Evolutionary conservation across 1,140 invertebrate genomes (phyloP), one percentile per base, ranked within the genome.

Genomic region (Hermetia illucens): DNA sequence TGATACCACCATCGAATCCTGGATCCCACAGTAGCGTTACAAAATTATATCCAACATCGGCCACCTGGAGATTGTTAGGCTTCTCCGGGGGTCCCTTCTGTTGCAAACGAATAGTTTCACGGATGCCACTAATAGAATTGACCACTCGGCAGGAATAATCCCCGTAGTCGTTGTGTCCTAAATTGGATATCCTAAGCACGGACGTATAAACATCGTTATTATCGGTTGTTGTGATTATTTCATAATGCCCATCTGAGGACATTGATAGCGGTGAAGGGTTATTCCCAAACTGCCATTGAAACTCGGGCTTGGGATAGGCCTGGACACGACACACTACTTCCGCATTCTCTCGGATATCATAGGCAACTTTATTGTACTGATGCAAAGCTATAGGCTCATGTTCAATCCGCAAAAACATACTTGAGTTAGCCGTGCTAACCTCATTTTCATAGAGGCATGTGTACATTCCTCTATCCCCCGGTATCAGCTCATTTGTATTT

Each of bases 401-500:
- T 68, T 91, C 84, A 48, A 93, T 85, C 52, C 85, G 75, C 20
- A 93, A 64, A 62, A 86, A 82, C 83, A 91, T 89, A 36, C 75
- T 79, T 2, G 81, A 85, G 49, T 89, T 82, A 8, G 79, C 75
- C 54, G 74, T 76, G 49, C 84, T 87, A 2, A 91, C 84, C 54
- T 88, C 83, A 52, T 94, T 93, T 49, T 85, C 77, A 56, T 91
- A 91, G 8, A 79, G 70, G 57, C 89, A 93, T 3, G 81, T 76
- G 59, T 92, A 93, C 15, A 79, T 72, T 13, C 89, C 90, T 15
- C 86, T 70, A 59, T 93, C 89, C 20, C 74, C 74, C 0, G 87
- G 82, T 13, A 86, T 61, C 12, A 91, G 61, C 51, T 83, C 74
- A 52, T 87, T 84, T 2, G 70, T 71, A 40, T 77, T 73, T 0